Percentiles rank a stretch among this genome's conserved stretches.
These are phyloP conservation scores for Heliocidaris erythrogramma DNA, from an alignment of 35 echinoderm and acorn worm genomes.

Conservation along the genomic window DNA sequence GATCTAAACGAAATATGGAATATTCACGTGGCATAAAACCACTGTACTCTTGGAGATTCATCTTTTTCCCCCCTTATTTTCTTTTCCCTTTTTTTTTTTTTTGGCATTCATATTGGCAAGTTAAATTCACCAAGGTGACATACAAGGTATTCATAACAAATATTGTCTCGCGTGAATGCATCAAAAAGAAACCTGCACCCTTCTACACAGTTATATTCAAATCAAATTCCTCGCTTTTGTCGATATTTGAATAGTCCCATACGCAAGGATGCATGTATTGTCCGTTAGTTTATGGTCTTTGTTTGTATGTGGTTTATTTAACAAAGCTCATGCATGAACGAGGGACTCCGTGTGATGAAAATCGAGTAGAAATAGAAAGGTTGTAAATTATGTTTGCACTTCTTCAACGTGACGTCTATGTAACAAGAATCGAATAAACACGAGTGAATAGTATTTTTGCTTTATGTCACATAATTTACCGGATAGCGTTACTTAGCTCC, in stretches of 20 bases:
- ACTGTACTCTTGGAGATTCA: neutral
- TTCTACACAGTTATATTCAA: slow-evolving; percentile 32
- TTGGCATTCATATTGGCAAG: neutral
- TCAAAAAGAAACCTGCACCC: neutral
- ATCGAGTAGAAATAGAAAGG: neutral
- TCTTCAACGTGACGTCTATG: neutral
- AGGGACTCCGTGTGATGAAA: neutral
- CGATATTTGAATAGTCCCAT: slow-evolving; percentile 3
- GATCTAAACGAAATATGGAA: neutral
- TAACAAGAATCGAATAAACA: neutral
- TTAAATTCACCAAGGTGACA: neutral
- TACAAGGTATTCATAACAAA: slow-evolving; percentile 18
- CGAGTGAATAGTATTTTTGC: neutral
- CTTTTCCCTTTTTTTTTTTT: neutral
- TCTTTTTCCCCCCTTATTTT: no score
- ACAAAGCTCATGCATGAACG: neutral
- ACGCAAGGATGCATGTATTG: slow-evolving; percentile 32
- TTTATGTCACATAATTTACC: neutral
- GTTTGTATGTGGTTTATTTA: neutral
- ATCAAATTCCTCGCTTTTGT: slow-evolving; percentile 27
- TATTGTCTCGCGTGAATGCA: neutral
- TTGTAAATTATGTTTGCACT: neutral
- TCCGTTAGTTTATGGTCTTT: neutral
- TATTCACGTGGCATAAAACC: neutral
- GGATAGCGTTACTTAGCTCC: neutral